Conservation (phyloP, 2,113 vertebrate genomes). For the Gopherus flavomarginatus region DNA sequence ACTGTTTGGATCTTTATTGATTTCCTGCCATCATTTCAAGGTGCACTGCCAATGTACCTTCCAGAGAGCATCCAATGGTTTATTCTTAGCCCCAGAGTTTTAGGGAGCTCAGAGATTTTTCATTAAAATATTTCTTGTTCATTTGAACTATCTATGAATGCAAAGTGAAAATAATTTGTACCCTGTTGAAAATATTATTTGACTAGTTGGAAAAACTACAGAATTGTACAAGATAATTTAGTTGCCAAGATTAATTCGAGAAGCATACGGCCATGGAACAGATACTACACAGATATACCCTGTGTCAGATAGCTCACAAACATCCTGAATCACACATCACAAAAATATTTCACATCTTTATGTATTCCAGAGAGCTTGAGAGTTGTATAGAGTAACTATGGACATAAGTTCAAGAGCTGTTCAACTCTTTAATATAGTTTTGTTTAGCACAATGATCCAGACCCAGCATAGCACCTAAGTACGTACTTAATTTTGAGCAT, state of each 20-base stretch:
- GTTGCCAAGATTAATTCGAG: not conserved
- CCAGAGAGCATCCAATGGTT: not conserved
- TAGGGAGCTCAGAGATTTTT: not conserved
- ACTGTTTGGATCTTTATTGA: not conserved
- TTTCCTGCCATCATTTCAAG: not conserved
- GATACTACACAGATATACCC: fast-evolving
- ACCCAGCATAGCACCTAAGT: not conserved
- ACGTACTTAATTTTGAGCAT: not conserved
- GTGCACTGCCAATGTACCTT: not conserved
- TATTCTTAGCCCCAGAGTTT: not conserved
- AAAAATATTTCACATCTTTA: not conserved
- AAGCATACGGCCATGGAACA: not conserved
- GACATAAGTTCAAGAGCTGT: not conserved
- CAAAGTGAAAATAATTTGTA: not conserved
- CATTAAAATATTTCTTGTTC: not conserved
- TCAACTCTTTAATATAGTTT: not conserved
- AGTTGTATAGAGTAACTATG: not conserved
- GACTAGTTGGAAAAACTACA: not conserved
- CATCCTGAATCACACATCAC: not conserved
- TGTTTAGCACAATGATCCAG: not conserved
- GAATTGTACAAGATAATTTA: not conserved
- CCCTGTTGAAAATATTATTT: not conserved
- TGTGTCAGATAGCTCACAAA: fast-evolving
- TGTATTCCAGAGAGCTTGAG: not conserved
- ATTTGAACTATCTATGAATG: not conserved